Evolutionary conservation across 1,140 invertebrate species (phyloP), one percentile per base, ranked within the genome.

Genomic region (Oryzaephilus surinamensis): DNA sequence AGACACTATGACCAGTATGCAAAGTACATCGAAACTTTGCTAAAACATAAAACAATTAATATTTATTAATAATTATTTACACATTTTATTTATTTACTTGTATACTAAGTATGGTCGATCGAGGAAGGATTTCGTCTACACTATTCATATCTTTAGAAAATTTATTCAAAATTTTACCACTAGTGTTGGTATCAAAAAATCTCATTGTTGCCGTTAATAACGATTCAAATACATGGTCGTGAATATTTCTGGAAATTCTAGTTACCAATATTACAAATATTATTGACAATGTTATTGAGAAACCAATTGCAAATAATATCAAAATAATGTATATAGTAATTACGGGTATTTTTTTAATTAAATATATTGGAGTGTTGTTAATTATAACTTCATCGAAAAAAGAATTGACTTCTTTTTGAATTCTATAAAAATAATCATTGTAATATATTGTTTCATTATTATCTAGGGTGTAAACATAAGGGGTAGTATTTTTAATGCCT

Each of bases 101-200:
- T 18, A 43, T 13, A 20, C 82, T 79, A 58, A 94, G 89, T 40
- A 88, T 69, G 35, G 83, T 70, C 6, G 75, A 69, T 29, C 71
- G 65, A 34, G 91, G 90, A 8, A 96, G 59, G 1, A 80, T 57
- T 60, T 95, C 89, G 57, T 94, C 90, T 44, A 92, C 74, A 1
- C 77, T 73, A 0, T 83, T 81, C 54, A 82, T 71, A 45, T 84
- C 81, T 59, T 81, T 83, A 0, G 79, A 74, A 45, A 84, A 84
- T 26, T 80, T 58, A 54, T 84, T 84, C 2, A 84, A 54, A 11
- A 82, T 85, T 3, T 84, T 65, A 3, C 81, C 83, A 41, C 69
- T 69, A 1, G 84, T 79, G 60, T 93, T 93, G 7, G 76, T 79
- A 48, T 91, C 88, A 60, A 94, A 95, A 63, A 94, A 95, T 5